Evolutionary conservation across 37 sponge, comb jelly and placozoan genomes (phyloP).

Genomic region (Cladorhizidae sp.): DNA sequence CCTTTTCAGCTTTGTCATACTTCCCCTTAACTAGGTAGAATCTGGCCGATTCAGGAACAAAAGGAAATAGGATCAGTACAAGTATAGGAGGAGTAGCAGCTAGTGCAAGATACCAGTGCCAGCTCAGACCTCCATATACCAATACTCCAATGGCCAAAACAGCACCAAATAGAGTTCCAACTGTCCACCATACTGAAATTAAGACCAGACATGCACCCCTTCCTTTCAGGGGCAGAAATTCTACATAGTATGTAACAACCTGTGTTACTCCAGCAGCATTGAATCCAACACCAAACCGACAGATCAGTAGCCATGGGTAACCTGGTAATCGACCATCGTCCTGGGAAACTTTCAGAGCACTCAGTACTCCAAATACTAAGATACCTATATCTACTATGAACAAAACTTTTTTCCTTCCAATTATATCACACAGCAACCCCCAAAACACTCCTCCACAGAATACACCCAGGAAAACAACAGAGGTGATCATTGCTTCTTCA

Average conservation of each 20-base stretch:
- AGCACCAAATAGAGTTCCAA: slow-evolving; percentile 60
- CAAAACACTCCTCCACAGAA: slow-evolving; percentile 57
- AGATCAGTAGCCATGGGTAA: slow-evolving; percentile 39
- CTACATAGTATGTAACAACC: slow-evolving; percentile 53
- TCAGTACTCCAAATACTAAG: slow-evolving; percentile 35
- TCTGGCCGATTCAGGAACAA: slow-evolving; percentile 76
- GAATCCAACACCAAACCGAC: slow-evolving; percentile 49
- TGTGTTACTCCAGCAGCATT: slow-evolving; percentile 46
- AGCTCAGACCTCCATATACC: slow-evolving; percentile 21
- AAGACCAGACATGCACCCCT: slow-evolving; percentile 38
- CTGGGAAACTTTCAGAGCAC: slow-evolving; percentile 25
- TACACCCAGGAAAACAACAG: slow-evolving; percentile 73
- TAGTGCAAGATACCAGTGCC: slow-evolving; percentile 61
- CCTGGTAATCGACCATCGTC: slow-evolving; percentile 25
- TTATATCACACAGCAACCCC: slow-evolving; percentile 49
- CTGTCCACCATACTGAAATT: slow-evolving; percentile 38
- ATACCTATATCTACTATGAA: slow-evolving; percentile 29
- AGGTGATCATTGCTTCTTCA: slow-evolving; percentile 48
- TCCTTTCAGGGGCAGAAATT: slow-evolving; percentile 59
- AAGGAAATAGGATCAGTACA: slow-evolving; percentile 33
- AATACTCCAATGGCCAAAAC: slow-evolving; percentile 54
- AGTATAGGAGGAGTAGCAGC: slow-evolving; percentile 48
- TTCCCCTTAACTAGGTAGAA: slow-evolving; percentile 64
- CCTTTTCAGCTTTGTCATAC: slow-evolving; percentile 52
- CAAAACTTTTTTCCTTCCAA: slow-evolving; percentile 55